Base-by-base conservation (phyloP, 1,140 invertebrate genomes). In the Pseudomyrmex concolor region DNA sequence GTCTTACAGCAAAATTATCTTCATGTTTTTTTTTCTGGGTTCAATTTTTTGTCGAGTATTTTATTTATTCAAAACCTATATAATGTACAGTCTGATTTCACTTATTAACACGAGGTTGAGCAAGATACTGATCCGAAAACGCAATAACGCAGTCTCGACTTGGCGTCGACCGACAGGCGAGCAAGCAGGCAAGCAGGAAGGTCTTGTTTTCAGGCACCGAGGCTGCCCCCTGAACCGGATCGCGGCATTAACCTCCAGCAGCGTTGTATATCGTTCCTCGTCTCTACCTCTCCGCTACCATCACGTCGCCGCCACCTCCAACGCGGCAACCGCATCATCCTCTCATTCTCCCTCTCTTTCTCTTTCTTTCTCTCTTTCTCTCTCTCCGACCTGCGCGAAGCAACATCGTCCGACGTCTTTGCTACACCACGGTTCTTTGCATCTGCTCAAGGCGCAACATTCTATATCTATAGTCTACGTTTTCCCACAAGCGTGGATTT, bases 211-310 rank as follows among this genome's bases (percentile, higher is more conserved):
- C 88, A 90, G 85, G 83, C 81, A 87, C 71, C 85, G 90, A 89
- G 86, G 84, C 87, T 92, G 90, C 90, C 90, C 90, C 91, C 87
- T 92, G 91, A 92, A 92, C 92, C 92, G 91, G 91, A 92, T 92
- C 91, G 89, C 91, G 87, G 89, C 89, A 92, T 92, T 91, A 92
- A 92, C 91, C 91, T 92, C 87, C 84, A 84, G 82, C 88, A 62
- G 70, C 78, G 86, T 86, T 85, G 84, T 85, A 86, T 89, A 90
- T 91, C 89, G 73, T 82, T 73, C 57, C 60, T 74, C 81, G 57
- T 80, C 77, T 87, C 84, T 78, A 80, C 71, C 78, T 84, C 84
- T 80, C 68, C 72, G 60, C 81, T 83, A 80, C 70, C 74, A 86
- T 86, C 84, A 82, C 71, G 72, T 22, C 84, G 62, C 82, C 85